These are phyloP conservation scores for Echinometra lucunter DNA, from an alignment of 53 echinoderm and acorn worm species.

Conservation along the genomic window DNA sequence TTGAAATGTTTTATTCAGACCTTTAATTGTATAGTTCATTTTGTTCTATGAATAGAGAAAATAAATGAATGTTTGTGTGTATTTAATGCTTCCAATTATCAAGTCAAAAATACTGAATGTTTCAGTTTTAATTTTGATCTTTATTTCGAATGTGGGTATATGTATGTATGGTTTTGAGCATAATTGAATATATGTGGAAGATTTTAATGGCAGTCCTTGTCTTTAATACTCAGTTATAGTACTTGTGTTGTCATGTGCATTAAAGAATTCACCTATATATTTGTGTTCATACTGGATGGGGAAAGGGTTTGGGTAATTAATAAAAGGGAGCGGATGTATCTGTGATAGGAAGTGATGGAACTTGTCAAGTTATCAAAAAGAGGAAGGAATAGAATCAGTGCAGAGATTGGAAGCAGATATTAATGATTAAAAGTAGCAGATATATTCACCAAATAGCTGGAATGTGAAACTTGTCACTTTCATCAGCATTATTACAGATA, in stretches of 20 bases:
- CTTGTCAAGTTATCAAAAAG: neutral
- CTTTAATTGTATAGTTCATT: slow-evolving; percentile 70
- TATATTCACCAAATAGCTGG: slow-evolving; percentile 35
- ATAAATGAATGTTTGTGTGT: slow-evolving; percentile 45
- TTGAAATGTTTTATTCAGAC: slow-evolving; percentile 68
- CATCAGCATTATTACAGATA: slow-evolving; percentile 47
- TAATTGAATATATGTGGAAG: slow-evolving; percentile 44
- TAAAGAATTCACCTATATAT: neutral
- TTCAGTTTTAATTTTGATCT: slow-evolving; percentile 16
- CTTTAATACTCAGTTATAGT: slow-evolving; percentile 11
- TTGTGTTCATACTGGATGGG: neutral
- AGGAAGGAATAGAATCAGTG: neutral
- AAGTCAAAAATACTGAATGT: slow-evolving; percentile 28
- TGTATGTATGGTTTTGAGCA: slow-evolving; percentile 51
- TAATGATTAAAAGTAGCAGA: neutral
- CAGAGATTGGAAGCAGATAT: neutral
- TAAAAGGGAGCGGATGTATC: neutral
- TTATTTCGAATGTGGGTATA: slow-evolving; percentile 45
- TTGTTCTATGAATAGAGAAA: slow-evolving; percentile 43
- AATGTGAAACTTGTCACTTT: slow-evolving; percentile 53
- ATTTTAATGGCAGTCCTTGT: slow-evolving; percentile 11
- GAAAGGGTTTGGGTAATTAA: neutral
- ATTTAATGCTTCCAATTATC: slow-evolving; percentile 50
- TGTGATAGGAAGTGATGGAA: neutral
- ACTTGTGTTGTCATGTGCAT: slow-evolving; percentile 43